These are phyloP conservation scores for Calidris pygmaea DNA, from an alignment of 2,113 vertebrate genomes.

Conservation along the genomic window DNA sequence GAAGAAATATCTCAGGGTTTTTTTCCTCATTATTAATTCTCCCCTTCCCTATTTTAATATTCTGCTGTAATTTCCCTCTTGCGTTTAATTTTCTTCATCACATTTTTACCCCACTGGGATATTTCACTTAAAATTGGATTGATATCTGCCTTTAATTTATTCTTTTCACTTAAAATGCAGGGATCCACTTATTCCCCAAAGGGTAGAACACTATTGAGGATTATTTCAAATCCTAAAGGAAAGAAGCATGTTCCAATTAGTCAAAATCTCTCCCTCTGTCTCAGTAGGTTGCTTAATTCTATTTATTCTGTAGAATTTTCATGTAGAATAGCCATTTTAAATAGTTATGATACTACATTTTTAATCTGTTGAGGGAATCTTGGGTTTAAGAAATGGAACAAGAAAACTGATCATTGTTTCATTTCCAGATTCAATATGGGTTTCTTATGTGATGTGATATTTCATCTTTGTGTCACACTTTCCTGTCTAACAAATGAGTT, in stretches of 20 bases:
- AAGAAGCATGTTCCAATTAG: not conserved
- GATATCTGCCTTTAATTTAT: slow-evolving; percentile 27
- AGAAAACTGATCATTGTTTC: not conserved
- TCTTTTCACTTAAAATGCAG: slow-evolving; percentile 1
- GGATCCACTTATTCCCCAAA: not conserved
- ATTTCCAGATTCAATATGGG: not conserved
- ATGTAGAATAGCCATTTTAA: not conserved
- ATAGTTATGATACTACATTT: not conserved
- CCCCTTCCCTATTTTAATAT: not conserved
- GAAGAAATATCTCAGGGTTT: slow-evolving; percentile 4
- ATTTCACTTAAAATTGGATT: slow-evolving; percentile 38
- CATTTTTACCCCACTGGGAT: slow-evolving; percentile 19
- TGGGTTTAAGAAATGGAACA: not conserved
- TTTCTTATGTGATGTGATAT: not conserved
- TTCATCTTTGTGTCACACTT: not conserved
- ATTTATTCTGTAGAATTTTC: not conserved
- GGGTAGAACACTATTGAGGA: not conserved
- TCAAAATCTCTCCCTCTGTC: not conserved
- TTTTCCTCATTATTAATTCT: slow-evolving; percentile 33
- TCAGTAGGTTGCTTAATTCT: not conserved
- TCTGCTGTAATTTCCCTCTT: slow-evolving; percentile 8
- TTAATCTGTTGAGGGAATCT: not conserved
- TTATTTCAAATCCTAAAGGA: slow-evolving; percentile 17
- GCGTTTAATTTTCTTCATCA: slow-evolving; percentile 27
- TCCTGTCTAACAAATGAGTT: not conserved